Evolutionary conservation across 2,888 invertebrate species (phyloP), one percentile per base, ranked within the genome.

Genomic region (Tuta absoluta): DNA sequence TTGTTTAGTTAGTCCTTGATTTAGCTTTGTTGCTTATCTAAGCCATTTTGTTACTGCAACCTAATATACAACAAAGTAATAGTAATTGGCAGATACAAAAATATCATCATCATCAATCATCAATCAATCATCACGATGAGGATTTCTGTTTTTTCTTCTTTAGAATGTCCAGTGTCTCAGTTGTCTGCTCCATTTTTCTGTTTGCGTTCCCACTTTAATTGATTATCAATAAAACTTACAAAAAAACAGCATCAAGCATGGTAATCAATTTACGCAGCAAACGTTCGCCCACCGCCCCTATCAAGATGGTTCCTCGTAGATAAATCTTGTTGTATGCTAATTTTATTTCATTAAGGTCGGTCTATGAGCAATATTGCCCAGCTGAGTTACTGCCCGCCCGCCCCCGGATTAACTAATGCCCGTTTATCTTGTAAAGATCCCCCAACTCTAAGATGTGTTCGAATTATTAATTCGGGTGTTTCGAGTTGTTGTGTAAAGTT

Each of bases 311-410:
- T 74, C 66, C 69, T 67, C 71, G 65, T 67, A 77, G 81, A 88
- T 91, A 90, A 91, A 91, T 91, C 91, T 89, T 86, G 81, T 85
- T 85, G 85, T 90, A 91, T 91, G 91, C 90, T 86, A 91, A 91
- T 91, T 89, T 88, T 87, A 91, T 91, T 91, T 91, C 89, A 91
- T 91, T 91, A 91, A 84, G 83, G 89, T 87, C 80, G 82, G 84
- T 80, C 89, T 84, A 85, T 85, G 82, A 82, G 88, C 88, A 86
- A 87, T 89, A 89, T 89, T 82, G 85, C 80, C 73, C 70, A 78
- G 78, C 79, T 90, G 87, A 91, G 80, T 86, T 87, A 90, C 84
- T 79, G 85, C 83, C 78, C 78, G 80, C 69, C 86, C 84, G 84
- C 87, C 86, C 86, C 79, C 75, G 85, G 91, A 89, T 91, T 91